Conservation (phyloP, 2,888 invertebrate genomes). For the Halocaridina rubra region DNA sequence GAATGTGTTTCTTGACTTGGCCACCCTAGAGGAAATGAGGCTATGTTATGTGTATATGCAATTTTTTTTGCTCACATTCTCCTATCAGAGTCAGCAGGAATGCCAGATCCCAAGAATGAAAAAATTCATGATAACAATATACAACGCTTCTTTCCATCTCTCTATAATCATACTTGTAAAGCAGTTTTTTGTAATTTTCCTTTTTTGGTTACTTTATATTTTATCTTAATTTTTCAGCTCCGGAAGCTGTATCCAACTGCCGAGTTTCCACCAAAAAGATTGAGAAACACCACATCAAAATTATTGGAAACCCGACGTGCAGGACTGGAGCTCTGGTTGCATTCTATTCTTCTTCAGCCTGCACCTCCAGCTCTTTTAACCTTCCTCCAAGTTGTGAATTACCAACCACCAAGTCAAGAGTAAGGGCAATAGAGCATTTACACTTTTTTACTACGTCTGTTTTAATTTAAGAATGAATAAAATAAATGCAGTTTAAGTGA, state of each 20-base stretch:
- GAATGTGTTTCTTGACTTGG: too few relatives aligned
- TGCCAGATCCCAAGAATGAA: too few relatives aligned
- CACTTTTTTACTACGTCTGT: not conserved
- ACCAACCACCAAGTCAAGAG: conserved; percentile 39
- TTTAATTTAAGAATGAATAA: too few relatives aligned
- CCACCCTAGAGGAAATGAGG: too few relatives aligned
- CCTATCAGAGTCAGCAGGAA: too few relatives aligned
- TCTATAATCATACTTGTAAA: too few relatives aligned
- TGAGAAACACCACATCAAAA: conserved; percentile 73
- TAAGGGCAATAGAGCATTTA: not conserved
- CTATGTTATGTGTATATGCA: too few relatives aligned
- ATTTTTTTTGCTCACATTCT: too few relatives aligned
- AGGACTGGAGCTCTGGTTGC: conserved; percentile 72
- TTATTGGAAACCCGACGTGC: conserved; percentile 73
- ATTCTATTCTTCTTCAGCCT: conserved; percentile 71
- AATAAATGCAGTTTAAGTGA: not conserved
- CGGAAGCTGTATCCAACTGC: conserved; percentile 72
- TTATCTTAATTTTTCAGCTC: conserved; percentile 69
- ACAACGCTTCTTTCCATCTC: too few relatives aligned
- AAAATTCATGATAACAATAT: too few relatives aligned
- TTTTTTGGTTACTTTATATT: conserved; percentile 16
- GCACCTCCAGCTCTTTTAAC: conserved; percentile 70
- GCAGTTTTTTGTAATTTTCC: not conserved
- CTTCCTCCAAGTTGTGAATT: conserved; percentile 69
- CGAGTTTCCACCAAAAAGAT: conserved; percentile 74